Percentiles rank a stretch among this genome's conserved stretches.
Conservation (phyloP, 2,113 vertebrate species). For the Gallinago paraguaiae region DNA sequence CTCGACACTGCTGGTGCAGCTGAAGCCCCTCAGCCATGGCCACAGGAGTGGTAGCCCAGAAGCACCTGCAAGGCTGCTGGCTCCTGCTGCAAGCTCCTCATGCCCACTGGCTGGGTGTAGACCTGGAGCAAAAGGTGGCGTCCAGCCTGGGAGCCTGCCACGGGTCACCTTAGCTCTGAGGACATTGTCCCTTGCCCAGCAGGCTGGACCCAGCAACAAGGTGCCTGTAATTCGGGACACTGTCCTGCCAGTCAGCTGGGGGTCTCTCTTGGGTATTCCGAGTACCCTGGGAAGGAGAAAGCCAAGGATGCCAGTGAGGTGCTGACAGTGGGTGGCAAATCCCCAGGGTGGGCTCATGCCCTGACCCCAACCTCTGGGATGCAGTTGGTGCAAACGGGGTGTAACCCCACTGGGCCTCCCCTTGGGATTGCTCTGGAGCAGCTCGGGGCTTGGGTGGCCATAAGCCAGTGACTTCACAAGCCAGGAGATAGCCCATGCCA, state of each 20-base stretch:
- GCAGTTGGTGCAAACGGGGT: background rate
- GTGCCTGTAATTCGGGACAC: rapidly evolving
- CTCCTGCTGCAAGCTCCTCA: background rate
- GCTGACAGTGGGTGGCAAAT: background rate
- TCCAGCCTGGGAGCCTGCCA: background rate
- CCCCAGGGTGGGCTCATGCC: background rate
- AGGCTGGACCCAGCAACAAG: background rate
- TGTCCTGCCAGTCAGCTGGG: background rate
- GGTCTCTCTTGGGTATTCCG: background rate
- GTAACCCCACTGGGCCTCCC: background rate
- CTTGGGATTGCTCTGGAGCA: background rate
- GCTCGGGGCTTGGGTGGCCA: background rate
- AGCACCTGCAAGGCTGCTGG: background rate
- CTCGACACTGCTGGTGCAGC: background rate
- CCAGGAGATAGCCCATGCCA: background rate
- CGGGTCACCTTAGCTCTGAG: background rate
- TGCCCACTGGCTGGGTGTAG: background rate
- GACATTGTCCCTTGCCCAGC: background rate
- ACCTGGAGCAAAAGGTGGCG: background rate
- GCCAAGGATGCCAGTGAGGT: background rate
- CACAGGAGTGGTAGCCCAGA: background rate
- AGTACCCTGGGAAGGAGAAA: background rate
- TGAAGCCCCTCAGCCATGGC: background rate
- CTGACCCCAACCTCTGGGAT: rapidly evolving
- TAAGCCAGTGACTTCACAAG: background rate